Conservation (phyloP, 2,888 invertebrate genomes). For the Perithous albicinctus region DNA sequence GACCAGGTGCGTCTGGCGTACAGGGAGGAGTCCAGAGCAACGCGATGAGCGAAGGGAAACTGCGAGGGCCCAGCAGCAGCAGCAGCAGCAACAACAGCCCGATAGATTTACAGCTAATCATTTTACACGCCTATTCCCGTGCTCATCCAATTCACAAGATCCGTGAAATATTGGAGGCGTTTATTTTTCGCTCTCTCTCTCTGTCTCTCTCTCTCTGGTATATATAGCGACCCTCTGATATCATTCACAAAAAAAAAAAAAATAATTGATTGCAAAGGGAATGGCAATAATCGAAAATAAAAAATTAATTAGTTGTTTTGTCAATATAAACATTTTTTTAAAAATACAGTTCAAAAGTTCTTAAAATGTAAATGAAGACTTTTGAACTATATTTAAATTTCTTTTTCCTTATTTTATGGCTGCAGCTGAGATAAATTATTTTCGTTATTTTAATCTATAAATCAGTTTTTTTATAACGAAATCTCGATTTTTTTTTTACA, state of each 20-base stretch:
- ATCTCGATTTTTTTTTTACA: too few species aligned
- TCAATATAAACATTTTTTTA: too few species aligned
- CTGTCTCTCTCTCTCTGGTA: too few species aligned
- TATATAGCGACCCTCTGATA: neutral
- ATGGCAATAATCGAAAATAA: neutral
- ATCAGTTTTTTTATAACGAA: too few species aligned
- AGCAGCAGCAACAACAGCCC: slow-evolving; percentile 79
- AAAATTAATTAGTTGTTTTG: too few species aligned
- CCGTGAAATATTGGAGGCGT: slow-evolving; percentile 76
- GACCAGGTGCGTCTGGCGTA: slow-evolving; percentile 62
- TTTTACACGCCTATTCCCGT: slow-evolving; percentile 82
- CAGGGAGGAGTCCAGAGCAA: slow-evolving; percentile 49
- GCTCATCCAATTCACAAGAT: slow-evolving; percentile 37
- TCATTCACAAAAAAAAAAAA: neutral
- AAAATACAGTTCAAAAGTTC: too few species aligned
- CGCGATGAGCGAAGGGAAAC: slow-evolving; percentile 69
- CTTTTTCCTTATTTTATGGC: too few species aligned
- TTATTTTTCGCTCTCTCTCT: slow-evolving; percentile 35
- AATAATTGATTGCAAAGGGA: neutral
- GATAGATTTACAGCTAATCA: slow-evolving; percentile 84
- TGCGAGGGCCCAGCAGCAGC: slow-evolving; percentile 82
- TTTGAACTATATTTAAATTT: too few species aligned
- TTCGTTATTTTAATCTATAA: too few species aligned
- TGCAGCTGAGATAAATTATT: too few species aligned
- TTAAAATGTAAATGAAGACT: too few species aligned